These are phyloP conservation scores for Rhagophthalmus giganteus DNA, from an alignment of 2,888 invertebrate genomes.

Conservation along the genomic window DNA sequence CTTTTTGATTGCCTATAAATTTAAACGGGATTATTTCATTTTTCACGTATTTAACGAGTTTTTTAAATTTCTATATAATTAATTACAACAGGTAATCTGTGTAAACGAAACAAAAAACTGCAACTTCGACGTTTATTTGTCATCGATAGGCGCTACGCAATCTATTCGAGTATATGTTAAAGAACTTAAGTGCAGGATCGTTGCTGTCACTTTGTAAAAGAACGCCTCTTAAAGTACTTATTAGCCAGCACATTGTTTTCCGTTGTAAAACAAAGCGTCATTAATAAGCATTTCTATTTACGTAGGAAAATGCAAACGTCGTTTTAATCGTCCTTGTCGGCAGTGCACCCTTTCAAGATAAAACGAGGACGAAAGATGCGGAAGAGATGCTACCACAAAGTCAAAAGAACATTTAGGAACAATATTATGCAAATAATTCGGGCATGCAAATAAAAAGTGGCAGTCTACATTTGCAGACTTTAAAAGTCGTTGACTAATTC, in stretches of 20 bases:
- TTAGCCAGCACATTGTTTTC: slow-evolving; percentile 37
- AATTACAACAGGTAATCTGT: no score
- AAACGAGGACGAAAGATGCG: slow-evolving; percentile 10
- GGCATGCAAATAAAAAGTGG: slow-evolving; percentile 52
- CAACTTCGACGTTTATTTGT: no score
- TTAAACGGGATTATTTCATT: neutral
- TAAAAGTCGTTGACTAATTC: slow-evolving; percentile 54
- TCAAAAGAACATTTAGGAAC: slow-evolving; percentile 45
- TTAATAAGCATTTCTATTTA: slow-evolving; percentile 34
- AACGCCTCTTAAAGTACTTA: slow-evolving; percentile 23
- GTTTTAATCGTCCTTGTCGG: slow-evolving; percentile 8
- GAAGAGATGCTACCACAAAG: slow-evolving; percentile 22
- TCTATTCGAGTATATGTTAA: neutral
- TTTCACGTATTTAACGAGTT: neutral
- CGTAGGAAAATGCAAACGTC: slow-evolving; percentile 16
- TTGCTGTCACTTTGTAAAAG: slow-evolving; percentile 1
- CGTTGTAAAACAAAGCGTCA: slow-evolving; percentile 37
- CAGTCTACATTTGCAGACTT: slow-evolving; percentile 53
- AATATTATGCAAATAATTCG: slow-evolving; percentile 52
- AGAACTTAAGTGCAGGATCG: neutral
- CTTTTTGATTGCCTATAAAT: no score
- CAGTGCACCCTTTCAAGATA: neutral
- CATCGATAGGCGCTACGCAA: neutral
- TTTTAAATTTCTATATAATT: no score
- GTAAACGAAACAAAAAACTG: no score